These are phyloP conservation scores for Aldrovandia affinis DNA, from an alignment of 2,797 vertebrate species.

Conservation along the genomic window DNA sequence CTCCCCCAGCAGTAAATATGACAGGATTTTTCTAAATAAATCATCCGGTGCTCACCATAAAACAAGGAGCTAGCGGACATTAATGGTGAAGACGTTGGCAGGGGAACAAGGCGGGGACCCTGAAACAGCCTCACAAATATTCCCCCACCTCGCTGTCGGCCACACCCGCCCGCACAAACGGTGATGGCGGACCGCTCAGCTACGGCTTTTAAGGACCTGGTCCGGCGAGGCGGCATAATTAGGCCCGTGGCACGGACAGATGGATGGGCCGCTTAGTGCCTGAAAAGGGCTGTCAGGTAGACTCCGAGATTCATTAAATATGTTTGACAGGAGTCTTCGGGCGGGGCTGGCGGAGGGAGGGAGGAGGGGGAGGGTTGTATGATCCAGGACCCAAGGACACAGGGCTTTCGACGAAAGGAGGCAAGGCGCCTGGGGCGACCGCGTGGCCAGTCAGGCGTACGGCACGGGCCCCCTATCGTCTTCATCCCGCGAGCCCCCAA, in stretches of 20 bases:
- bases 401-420: conserved; percentile 34
- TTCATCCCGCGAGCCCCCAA: conserved; percentile 42
- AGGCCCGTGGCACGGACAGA: conserved; percentile 13
- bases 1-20: neutral
- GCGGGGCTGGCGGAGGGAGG: neutral
- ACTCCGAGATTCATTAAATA: conserved; percentile 24
- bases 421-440: neutral
- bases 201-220: too few species aligned
- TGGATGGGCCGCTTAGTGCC: neutral
- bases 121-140: neutral
- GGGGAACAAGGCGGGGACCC: neutral
- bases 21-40: neutral
- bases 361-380: neutral
- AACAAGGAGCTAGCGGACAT: neutral
- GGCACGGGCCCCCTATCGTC: conserved; percentile 59
- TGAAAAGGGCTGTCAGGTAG: conserved; percentile 24
- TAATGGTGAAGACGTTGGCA: neutral
- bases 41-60: neutral
- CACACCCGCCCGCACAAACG: too few species aligned
- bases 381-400: conserved; percentile 41
- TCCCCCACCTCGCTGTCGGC: too few species aligned
- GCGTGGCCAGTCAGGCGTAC: conserved; percentile 22
- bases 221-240: conserved; percentile 1
- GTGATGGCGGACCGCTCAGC: too few species aligned
- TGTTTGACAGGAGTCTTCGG: conserved; percentile 23